Evolutionary conservation across 2,113 vertebrate genomes (phyloP), one percentile per base, ranked within the genome.

Genomic region (Coracopsis vasa): DNA sequence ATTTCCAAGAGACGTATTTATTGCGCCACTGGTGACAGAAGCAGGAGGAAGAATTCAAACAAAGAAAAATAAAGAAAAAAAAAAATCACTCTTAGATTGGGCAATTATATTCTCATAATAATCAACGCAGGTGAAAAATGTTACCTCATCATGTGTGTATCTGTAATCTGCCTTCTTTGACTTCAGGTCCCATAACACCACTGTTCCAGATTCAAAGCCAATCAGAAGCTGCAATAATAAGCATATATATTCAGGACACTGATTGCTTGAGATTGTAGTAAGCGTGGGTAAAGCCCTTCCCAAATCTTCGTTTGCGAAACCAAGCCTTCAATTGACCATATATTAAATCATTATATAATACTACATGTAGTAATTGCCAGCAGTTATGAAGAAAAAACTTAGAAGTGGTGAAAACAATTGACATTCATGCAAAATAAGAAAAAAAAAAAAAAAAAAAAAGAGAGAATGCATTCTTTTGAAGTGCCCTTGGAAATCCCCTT

Each of bases 161-260:
- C 99, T 99, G 97, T 99, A 99, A 97, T 99, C 99, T 3, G 99
- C 99, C 96, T 99, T 99, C 98, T 99, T 99, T 96, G 98, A 99
- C 97, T 99, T 99, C 96, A 99, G 98, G 97, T 99, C 99, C 99
- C 99, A 99, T 94, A 99, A 98, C 67, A 98, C 99, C 93, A 99
- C 99, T 48, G 98, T 99, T 97, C 99, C 99, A 93, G 99, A 98
- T 97, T 99, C 99, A 97, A 98, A 99, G 98, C 99, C 99, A 99
- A 99, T 99, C 98, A 99, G 98, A 91, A 99, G 99, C 99, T 99
- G 98, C 75, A 98, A 97, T 71, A 96, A 85, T 69, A 92, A 97
- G 85, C 90, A 78, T 35, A 96, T 74, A 77, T 3, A 23, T 58
- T 54, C n/a, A n/a, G n/a, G n/a, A n/a, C n/a, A n/a, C n/a, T n/a